Evolutionary conservation across 2,888 invertebrate species (phyloP).

Genomic region (Congeria kusceri): DNA sequence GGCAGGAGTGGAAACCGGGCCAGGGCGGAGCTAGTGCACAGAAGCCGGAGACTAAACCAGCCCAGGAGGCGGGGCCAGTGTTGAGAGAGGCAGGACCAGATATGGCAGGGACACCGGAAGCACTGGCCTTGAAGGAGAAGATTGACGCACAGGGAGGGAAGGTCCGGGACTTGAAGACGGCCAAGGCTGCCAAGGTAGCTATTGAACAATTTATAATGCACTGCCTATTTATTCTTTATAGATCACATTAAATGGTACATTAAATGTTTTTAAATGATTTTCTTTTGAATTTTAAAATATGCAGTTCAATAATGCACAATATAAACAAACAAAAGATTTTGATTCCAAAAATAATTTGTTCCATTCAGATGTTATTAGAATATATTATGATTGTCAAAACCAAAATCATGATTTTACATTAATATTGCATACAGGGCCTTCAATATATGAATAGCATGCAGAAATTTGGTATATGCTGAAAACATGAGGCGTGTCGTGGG

Average conservation of each 20-base stretch:
- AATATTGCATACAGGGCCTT: no score
- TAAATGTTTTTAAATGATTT: neutral
- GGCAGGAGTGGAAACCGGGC: conserved; percentile 88
- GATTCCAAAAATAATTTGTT: no score
- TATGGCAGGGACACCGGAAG: conserved; percentile 63
- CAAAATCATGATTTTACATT: no score
- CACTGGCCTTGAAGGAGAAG: conserved; percentile 69
- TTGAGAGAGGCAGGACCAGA: conserved; percentile 25
- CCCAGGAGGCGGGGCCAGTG: conserved; percentile 18
- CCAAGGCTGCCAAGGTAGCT: conserved; percentile 89
- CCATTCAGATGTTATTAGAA: no score
- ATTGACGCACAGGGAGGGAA: conserved; percentile 89
- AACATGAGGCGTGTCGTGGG: no score
- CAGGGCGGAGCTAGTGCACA: neutral
- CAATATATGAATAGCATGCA: no score
- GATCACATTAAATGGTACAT: neutral
- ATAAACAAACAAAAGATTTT: no score
- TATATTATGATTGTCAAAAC: no score
- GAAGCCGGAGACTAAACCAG: neutral
- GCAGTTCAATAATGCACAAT: no score
- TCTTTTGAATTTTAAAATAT: no score
- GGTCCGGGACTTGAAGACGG: conserved; percentile 90
- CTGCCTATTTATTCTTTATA: neutral
- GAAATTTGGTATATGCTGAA: no score
- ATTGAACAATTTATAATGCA: neutral